phyloP scores from a whole-genome alignment of 2,113 vertebrate genomes.

The Zosterops borbonicus region DNA sequence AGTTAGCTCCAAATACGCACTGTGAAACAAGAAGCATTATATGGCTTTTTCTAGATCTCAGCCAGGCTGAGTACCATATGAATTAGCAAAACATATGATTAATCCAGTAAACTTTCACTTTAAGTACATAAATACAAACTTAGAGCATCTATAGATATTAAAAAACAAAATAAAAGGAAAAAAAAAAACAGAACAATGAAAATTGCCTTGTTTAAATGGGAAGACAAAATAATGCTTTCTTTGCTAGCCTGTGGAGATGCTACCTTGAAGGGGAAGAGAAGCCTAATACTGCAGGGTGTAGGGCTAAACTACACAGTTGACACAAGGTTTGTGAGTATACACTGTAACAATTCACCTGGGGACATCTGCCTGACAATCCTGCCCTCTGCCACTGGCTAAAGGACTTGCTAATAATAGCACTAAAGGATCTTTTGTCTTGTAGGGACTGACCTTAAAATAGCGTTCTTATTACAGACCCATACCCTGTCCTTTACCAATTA shows the following conservation, averaged over 20 bases:
- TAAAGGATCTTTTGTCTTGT: neutral
- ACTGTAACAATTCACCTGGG: neutral
- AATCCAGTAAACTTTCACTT: neutral
- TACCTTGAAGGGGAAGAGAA: neutral
- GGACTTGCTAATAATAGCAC: neutral
- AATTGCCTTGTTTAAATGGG: neutral
- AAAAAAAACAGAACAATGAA: neutral
- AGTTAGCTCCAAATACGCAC: neutral
- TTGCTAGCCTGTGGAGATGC: neutral
- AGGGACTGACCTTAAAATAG: neutral
- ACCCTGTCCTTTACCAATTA: neutral
- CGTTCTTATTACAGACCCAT: neutral
- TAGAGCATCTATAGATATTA: neutral
- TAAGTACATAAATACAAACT: neutral
- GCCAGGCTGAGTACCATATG: neutral
- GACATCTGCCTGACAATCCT: neutral
- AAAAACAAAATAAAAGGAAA: neutral
- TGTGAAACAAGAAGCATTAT: neutral
- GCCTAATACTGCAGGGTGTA: neutral
- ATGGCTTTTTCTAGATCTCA: neutral
- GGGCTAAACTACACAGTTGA: neutral
- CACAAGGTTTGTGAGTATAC: neutral
- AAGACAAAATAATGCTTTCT: neutral
- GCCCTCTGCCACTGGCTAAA: neutral
- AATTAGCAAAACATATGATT: neutral